phyloP scores from a whole-genome alignment of 2,113 vertebrate species.

The Malurus melanocephalus region DNA sequence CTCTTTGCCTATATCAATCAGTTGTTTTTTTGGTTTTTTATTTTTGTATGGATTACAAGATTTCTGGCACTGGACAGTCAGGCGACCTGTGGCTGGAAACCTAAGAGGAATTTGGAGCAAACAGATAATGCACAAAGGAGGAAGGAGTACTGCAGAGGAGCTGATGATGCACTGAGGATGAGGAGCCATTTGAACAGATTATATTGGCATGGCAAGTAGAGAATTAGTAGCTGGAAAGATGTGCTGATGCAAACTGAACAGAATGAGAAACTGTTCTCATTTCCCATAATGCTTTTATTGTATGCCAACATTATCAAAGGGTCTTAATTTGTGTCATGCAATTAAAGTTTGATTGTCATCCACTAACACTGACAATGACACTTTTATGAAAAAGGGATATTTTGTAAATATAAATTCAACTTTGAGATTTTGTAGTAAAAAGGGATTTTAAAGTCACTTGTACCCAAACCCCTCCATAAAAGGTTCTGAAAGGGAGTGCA shows the following conservation, averaged over 20 bases:
- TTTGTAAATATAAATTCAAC: neutral
- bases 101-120: neutral
- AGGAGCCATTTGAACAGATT: neutral
- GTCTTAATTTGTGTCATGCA: neutral
- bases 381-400: neutral
- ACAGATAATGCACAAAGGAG: neutral
- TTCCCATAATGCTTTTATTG: neutral
- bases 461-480: rapidly evolving
- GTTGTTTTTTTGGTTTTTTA: too few species aligned
- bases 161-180: neutral
- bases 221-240: neutral
- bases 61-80: neutral
- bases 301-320: neutral
- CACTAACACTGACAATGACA: too few species aligned
- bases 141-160: neutral
- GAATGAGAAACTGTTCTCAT: neutral
- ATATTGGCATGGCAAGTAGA: neutral
- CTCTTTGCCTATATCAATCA: neutral
- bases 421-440: neutral
- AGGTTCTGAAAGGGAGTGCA: neutral
- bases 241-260: neutral
- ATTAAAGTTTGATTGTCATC: neutral
- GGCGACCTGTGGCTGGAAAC: neutral
- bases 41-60: neutral
- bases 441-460: neutral